phyloP scores from a whole-genome alignment of 2,888 invertebrate species.

The Pherbina coryleti region DNA sequence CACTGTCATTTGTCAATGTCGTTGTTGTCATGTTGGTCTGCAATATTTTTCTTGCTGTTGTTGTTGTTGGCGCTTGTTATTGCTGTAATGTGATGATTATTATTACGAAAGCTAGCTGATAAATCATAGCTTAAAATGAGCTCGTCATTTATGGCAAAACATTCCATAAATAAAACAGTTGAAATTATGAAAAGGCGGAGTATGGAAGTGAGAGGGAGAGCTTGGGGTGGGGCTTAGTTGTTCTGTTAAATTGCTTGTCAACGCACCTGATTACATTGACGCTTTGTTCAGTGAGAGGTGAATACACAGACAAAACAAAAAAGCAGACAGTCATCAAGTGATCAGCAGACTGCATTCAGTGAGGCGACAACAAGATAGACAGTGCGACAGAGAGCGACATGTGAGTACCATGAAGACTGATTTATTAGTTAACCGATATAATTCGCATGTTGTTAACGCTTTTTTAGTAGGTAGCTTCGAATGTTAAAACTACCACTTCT shows the following conservation, averaged over 20 bases:
- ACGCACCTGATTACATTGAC: neutral
- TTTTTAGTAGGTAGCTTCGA: too few relatives aligned
- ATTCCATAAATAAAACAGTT: neutral
- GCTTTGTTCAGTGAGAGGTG: neutral
- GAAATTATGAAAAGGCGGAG: neutral
- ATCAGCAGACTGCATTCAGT: neutral
- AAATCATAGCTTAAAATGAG: neutral
- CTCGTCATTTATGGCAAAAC: neutral
- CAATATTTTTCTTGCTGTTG: neutral
- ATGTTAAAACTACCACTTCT: too few relatives aligned
- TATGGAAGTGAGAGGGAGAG: neutral
- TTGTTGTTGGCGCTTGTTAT: neutral
- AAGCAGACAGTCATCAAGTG: neutral
- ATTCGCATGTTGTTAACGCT: too few relatives aligned
- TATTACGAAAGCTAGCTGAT: neutral
- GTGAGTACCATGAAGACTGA: too few relatives aligned
- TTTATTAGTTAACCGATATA: too few relatives aligned
- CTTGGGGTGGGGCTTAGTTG: neutral
- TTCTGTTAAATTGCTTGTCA: neutral
- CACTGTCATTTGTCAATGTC: conserved; percentile 26
- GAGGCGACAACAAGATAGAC: neutral
- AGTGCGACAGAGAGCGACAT: neutral
- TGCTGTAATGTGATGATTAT: conserved; percentile 7
- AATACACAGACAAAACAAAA: neutral
- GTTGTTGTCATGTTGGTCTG: conserved; percentile 3